Conservation (phyloP, 2,888 invertebrate species). For the Stratiomys singularior region DNA sequence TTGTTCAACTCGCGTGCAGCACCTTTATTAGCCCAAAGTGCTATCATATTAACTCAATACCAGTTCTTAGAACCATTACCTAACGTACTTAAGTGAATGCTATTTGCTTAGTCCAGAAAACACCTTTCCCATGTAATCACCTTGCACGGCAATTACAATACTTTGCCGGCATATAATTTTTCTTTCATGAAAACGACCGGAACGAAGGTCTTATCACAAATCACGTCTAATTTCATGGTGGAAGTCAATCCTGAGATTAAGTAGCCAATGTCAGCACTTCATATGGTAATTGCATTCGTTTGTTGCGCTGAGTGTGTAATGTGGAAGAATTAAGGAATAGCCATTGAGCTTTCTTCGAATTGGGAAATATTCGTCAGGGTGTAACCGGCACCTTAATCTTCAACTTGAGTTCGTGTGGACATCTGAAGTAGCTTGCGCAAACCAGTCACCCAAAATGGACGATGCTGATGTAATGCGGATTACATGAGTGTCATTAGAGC, state of each 20-base stretch:
- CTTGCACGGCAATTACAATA: not conserved
- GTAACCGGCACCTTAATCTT: too few species aligned
- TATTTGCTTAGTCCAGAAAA: not conserved
- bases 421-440: too few species aligned
- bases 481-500: too few species aligned
- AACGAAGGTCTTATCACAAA: slow-evolving; percentile 12
- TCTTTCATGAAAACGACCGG: slow-evolving; percentile 16
- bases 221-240: slow-evolving; percentile 8
- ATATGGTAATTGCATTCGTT: too few species aligned
- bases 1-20: not conserved
- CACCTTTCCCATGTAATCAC: not conserved
- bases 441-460: too few species aligned
- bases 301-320: not conserved
- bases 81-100: not conserved
- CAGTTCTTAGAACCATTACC: not conserved
- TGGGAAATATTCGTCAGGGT: not conserved
- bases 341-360: not conserved
- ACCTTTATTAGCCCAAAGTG: not conserved
- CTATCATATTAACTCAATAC: not conserved
- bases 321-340: not conserved
- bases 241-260: too few species aligned
- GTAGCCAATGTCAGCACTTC: too few species aligned
- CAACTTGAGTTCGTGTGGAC: too few species aligned
- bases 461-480: too few species aligned
- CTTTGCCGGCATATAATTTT: not conserved